Percentiles rank a stretch among this genome's conserved stretches.
phyloP scores from a whole-genome alignment of 2,113 vertebrate species.

The Lichenostomus cassidix region DNA sequence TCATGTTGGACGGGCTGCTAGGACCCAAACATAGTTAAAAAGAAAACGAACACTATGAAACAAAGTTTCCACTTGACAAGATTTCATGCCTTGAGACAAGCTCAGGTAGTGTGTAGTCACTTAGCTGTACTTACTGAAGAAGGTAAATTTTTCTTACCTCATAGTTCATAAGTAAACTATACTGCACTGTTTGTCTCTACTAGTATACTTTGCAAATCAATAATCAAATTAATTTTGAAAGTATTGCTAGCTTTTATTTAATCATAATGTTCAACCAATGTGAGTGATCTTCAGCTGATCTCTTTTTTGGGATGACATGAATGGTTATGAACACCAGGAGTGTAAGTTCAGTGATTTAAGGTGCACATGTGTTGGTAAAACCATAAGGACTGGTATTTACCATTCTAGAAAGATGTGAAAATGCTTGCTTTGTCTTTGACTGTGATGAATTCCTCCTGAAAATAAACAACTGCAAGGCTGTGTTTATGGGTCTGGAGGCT shows the following conservation, averaged over 20 bases:
- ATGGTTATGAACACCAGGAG: neutral
- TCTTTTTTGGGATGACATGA: neutral
- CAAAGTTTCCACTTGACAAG: neutral
- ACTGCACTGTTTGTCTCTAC: neutral
- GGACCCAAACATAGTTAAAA: neutral
- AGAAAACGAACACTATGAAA: neutral
- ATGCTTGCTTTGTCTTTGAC: neutral
- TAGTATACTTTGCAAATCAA: neutral
- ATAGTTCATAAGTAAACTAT: neutral
- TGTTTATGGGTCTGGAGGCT: neutral
- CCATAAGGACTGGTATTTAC: neutral
- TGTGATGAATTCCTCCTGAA: neutral
- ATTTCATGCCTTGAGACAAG: neutral
- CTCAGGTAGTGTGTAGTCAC: neutral
- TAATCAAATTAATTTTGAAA: neutral
- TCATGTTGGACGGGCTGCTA: neutral
- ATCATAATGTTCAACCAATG: neutral
- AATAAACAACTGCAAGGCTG: neutral
- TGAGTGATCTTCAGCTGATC: neutral
- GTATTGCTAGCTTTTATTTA: neutral
- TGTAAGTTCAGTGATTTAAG: neutral
- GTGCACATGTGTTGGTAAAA: neutral
- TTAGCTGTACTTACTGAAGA: neutral
- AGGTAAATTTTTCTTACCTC: neutral
- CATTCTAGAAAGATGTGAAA: neutral